Percentiles rank a stretch among this genome's conserved stretches.
These are phyloP conservation scores for Margarornis squamiger DNA, from an alignment of 2,797 vertebrate genomes.

Conservation along the genomic window DNA sequence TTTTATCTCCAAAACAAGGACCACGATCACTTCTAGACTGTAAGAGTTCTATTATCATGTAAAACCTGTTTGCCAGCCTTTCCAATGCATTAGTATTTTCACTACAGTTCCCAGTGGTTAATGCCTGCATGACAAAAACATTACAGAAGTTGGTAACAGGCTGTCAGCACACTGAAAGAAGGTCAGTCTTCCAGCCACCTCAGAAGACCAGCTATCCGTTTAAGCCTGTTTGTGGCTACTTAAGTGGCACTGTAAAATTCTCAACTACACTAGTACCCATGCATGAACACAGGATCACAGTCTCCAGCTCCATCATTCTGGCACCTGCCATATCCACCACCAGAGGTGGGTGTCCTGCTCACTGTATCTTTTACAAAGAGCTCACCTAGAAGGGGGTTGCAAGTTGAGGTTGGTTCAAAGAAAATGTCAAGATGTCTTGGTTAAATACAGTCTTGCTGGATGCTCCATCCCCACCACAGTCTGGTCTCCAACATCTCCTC, in stretches of 20 bases:
- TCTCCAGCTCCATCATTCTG: background rate
- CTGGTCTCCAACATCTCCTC: background rate
- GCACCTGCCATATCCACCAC: background rate
- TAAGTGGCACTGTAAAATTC: background rate
- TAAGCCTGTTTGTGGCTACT: background rate
- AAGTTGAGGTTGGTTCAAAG: background rate
- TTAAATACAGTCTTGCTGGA: background rate
- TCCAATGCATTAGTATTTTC: background rate
- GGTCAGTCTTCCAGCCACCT: background rate
- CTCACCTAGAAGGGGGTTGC: background rate
- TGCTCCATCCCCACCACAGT: background rate
- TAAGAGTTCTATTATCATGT: background rate
- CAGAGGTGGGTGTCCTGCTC: rapidly evolving
- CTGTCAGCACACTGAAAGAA: background rate
- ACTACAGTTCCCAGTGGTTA: background rate
- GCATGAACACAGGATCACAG: background rate
- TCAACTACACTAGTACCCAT: background rate
- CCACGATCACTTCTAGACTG: rapidly evolving
- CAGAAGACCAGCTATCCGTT: background rate
- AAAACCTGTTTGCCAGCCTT: background rate
- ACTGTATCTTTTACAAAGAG: background rate
- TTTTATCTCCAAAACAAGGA: background rate
- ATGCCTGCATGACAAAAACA: rapidly evolving
- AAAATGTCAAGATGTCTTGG: background rate
- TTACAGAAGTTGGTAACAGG: background rate